Conservation (phyloP, 1,140 invertebrate species). For the Eufriesea mexicana region DNA sequence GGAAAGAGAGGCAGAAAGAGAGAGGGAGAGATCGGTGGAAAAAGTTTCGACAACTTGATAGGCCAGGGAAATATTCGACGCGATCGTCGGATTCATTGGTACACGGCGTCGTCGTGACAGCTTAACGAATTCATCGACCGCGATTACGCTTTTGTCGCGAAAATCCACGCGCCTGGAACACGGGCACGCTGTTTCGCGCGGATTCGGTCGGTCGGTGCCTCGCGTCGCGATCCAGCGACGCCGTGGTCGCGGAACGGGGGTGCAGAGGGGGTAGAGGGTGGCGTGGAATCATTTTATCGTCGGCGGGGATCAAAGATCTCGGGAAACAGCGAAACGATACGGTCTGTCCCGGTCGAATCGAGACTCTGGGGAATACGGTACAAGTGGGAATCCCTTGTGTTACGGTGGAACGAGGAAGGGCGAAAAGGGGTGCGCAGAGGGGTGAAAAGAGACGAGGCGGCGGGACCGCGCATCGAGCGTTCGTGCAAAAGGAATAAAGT, state of each 20-base stretch:
- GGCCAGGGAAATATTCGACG: background rate
- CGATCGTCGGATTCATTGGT: background rate
- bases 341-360: background rate
- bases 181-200: background rate
- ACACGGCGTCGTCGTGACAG: background rate
- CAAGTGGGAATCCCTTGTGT: background rate
- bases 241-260: no score
- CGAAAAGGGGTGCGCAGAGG: background rate
- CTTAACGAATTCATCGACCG: slow-evolving; percentile 11
- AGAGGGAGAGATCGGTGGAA: background rate
- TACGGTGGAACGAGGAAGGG: no score
- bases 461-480: background rate
- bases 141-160: slow-evolving; percentile 10
- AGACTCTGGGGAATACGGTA: background rate
- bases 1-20: no score
- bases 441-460: background rate
- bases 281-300: slow-evolving; percentile 22
- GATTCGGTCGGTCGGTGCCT: background rate
- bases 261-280: background rate
- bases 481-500: background rate
- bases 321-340: slow-evolving; percentile 20
- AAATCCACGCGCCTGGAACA: background rate
- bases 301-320: slow-evolving; percentile 22
- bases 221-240: background rate
- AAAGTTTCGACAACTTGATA: background rate